phyloP scores from a whole-genome alignment of 2,888 invertebrate species.

The Doris montereyensis region DNA sequence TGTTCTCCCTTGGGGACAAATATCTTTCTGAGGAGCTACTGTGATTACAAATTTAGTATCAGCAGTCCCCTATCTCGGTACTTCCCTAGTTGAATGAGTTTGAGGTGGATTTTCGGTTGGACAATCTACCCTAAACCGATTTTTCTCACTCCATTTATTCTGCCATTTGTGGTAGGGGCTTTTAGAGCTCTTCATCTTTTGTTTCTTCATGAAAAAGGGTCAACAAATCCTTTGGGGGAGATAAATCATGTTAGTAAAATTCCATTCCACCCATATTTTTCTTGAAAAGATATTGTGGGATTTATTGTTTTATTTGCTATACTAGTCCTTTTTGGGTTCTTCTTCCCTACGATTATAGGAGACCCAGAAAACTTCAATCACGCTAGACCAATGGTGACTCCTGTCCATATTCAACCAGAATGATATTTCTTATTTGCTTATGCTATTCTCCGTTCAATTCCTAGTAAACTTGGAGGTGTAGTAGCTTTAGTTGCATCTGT shows the following conservation, averaged over 20 bases:
- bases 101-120: slow-evolving; percentile 85
- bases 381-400: slow-evolving; percentile 81
- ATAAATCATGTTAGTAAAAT: slow-evolving; percentile 81
- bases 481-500: slow-evolving; percentile 80
- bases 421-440: slow-evolving; percentile 89
- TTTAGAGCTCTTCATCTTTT: slow-evolving; percentile 79
- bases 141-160: slow-evolving; percentile 82
- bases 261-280: slow-evolving; percentile 80
- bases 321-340: slow-evolving; percentile 76
- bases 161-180: slow-evolving; percentile 80
- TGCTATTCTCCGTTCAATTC: slow-evolving; percentile 85
- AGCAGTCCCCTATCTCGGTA: slow-evolving; percentile 81
- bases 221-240: slow-evolving; percentile 80
- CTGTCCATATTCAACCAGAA: slow-evolving; percentile 86
- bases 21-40: slow-evolving; percentile 86
- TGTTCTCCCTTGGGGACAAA: slow-evolving; percentile 81
- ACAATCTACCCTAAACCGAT: slow-evolving; percentile 84
- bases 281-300: slow-evolving; percentile 77
- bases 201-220: slow-evolving; percentile 81
- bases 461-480: slow-evolving; percentile 86
- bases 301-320: slow-evolving; percentile 66
- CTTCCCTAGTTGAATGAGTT: slow-evolving; percentile 79
- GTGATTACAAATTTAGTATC: slow-evolving; percentile 85
- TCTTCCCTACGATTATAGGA: slow-evolving; percentile 78
- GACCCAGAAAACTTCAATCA: slow-evolving; percentile 84